Evolutionary conservation across 2,797 vertebrate genomes (phyloP).

Genomic region (Chiropotes sagulatus): DNA sequence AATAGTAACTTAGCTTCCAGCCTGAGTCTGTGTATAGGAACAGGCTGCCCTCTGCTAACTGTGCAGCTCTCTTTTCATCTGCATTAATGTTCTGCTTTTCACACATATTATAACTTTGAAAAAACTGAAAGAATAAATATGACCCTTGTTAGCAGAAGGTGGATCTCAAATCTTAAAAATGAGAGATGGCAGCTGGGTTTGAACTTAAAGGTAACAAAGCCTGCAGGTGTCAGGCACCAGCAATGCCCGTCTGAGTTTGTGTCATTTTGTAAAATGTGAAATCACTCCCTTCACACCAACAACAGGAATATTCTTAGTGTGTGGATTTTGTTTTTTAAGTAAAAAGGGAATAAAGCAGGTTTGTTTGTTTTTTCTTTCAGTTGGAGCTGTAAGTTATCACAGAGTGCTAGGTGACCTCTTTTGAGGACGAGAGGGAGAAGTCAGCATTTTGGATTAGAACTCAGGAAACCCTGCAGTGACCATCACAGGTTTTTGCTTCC

Average conservation of each 20-base stretch:
- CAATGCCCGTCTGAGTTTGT: slow-evolving; percentile 3
- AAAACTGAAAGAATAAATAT: background rate
- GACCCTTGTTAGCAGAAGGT: background rate
- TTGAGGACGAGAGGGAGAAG: rapidly evolving
- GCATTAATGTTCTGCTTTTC: background rate
- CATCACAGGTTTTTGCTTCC: background rate
- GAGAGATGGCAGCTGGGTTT: no score
- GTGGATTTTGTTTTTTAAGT: slow-evolving; percentile 7
- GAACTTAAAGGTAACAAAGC: background rate
- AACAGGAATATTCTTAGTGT: background rate
- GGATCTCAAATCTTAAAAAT: no score
- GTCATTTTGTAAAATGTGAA: slow-evolving; percentile 58
- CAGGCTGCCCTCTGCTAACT: background rate
- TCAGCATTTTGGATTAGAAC: rapidly evolving
- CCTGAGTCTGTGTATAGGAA: rapidly evolving
- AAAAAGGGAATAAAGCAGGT: background rate
- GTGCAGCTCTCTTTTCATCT: no score
- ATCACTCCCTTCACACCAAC: slow-evolving; percentile 34
- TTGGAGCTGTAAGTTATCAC: background rate
- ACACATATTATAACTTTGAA: background rate
- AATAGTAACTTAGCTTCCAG: background rate
- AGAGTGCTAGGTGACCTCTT: no score
- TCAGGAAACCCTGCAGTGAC: no score
- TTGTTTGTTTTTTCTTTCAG: background rate
- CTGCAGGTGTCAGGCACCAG: background rate